Percentiles rank a stretch among this genome's conserved stretches.
These are phyloP conservation scores for Amaurobius ferox DNA, from an alignment of 2,888 invertebrate species.

Conservation along the genomic window DNA sequence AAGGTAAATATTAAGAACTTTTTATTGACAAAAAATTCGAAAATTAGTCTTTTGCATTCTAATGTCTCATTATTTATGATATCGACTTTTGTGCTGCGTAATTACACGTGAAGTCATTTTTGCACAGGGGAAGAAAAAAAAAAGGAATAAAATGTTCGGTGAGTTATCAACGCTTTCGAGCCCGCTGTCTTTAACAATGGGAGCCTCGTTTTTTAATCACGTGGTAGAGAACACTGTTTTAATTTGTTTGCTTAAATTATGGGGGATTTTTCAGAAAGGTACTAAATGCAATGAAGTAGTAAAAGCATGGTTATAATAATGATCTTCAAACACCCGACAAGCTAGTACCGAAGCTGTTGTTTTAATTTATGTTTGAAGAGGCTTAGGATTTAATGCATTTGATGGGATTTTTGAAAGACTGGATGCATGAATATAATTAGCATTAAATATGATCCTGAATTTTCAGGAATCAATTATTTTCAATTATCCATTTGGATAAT, in stretches of 20 bases:
- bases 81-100: conserved; percentile 44
- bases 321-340: no score
- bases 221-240: neutral
- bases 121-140: conserved; percentile 17
- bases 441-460: no score
- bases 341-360: no score
- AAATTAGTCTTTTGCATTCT: neutral
- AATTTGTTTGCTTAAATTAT: neutral
- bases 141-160: neutral
- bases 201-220: neutral
- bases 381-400: no score
- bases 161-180: neutral
- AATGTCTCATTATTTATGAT: neutral
- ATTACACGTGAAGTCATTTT: conserved; percentile 44
- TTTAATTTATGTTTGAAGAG: no score
- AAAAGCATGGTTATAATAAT: no score
- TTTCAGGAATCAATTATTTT: no score
- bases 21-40: no score
- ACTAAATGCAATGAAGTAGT: no score
- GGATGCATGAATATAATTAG: no score
- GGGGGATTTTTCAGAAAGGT: neutral
- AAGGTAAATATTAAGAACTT: neutral
- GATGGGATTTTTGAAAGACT: no score
- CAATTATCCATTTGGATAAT: no score
- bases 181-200: neutral